Conservation (phyloP, 2,797 vertebrate species). For the Xenops minutus region DNA sequence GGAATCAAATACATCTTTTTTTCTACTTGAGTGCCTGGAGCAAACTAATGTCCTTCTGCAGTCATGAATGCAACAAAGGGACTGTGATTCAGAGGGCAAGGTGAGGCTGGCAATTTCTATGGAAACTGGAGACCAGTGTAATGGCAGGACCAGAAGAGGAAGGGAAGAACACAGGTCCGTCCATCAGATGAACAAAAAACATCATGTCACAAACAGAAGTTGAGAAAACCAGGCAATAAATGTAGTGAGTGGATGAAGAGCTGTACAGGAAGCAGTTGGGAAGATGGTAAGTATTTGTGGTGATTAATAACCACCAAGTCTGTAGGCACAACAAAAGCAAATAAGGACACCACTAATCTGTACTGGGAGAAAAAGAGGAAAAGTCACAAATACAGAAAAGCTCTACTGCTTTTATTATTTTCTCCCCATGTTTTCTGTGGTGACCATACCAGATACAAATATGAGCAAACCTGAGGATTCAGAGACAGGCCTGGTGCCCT, state of each 20-base stretch:
- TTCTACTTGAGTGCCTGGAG: not conserved
- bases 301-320: not conserved
- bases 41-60: constrained; percentile 24
- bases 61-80: not conserved
- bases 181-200: not conserved
- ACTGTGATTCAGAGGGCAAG: not conserved
- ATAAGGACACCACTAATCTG: not conserved
- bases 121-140: not conserved
- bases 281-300: not conserved
- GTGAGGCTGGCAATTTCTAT: not conserved
- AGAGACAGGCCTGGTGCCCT: not conserved
- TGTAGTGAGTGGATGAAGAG: not conserved
- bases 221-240: not conserved
- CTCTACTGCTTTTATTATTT: not conserved
- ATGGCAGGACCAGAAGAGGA: not conserved
- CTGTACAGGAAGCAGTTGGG: not conserved
- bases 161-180: not conserved
- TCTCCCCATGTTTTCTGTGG: not conserved
- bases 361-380: not conserved
- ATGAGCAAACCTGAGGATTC: not conserved
- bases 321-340: not conserved
- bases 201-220: not conserved
- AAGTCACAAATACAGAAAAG: not conserved
- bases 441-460: not conserved
- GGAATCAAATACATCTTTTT: not conserved